A percentile compares a stretch with the other conserved stretches of the same genome.
Conservation (phyloP, 2,888 invertebrate genomes). For the Drosophila acutilabella region DNA sequence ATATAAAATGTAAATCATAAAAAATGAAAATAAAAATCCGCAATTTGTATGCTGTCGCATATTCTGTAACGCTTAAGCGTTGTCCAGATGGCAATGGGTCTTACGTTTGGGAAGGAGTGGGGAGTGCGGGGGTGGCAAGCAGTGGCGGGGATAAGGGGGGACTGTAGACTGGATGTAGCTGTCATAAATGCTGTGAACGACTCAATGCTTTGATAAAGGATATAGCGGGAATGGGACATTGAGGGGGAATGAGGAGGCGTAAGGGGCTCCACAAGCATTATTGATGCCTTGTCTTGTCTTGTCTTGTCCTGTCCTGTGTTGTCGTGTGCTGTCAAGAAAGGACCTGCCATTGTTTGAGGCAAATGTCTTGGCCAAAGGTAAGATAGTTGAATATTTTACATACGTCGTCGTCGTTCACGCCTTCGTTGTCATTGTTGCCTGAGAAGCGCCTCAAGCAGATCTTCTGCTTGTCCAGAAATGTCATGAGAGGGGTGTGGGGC, state of each 20-base stretch:
- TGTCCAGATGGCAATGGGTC: slow-evolving; percentile 50
- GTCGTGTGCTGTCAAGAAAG: slow-evolving; percentile 53
- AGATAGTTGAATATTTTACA: slow-evolving; percentile 72
- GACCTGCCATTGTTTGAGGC: slow-evolving; percentile 68
- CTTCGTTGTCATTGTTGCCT: slow-evolving; percentile 6
- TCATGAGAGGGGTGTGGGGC: neutral
- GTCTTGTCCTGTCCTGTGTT: slow-evolving; percentile 16
- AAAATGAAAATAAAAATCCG: slow-evolving; percentile 77
- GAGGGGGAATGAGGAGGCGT: neutral
- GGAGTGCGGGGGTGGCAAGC: neutral
- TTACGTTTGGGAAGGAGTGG: neutral
- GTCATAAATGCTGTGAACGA: slow-evolving; percentile 64
- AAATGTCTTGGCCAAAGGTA: slow-evolving; percentile 73
- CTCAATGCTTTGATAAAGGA: slow-evolving; percentile 69
- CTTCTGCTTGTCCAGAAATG: slow-evolving; percentile 22
- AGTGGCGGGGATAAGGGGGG: neutral
- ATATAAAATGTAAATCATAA: slow-evolving; percentile 61
- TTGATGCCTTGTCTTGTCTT: slow-evolving; percentile 60
- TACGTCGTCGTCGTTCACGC: slow-evolving; percentile 27
- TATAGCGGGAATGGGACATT: slow-evolving; percentile 35
- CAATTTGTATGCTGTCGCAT: slow-evolving; percentile 81
- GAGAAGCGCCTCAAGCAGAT: slow-evolving; percentile 56
- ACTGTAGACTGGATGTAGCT: slow-evolving; percentile 29
- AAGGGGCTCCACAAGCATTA: slow-evolving; percentile 49
- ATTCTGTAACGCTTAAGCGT: slow-evolving; percentile 69